Evolutionary conservation across 2,797 vertebrate species (phyloP).

Genomic region (Acipenser ruthenus): DNA sequence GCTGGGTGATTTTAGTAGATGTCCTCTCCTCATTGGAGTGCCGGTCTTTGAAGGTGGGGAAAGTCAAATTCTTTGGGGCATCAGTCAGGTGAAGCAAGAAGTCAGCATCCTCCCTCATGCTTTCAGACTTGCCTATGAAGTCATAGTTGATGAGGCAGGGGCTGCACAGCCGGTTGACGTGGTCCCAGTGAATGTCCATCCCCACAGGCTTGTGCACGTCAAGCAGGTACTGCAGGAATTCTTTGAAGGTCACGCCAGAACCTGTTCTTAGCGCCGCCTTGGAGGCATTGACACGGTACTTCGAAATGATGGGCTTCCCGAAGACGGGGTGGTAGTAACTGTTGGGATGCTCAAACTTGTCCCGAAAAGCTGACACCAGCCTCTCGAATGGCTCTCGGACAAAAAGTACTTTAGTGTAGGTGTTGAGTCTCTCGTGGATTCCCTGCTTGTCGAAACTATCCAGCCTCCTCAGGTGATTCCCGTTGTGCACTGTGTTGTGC

Average conservation of each 20-base stretch:
- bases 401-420: constrained; percentile 91
- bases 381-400: constrained; percentile 89
- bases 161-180: constrained; percentile 81
- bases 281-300: constrained; percentile 81
- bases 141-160: constrained; percentile 89
- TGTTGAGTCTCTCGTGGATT: constrained; percentile 73
- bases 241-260: constrained; percentile 79
- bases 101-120: constrained; percentile 86
- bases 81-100: constrained; percentile 71
- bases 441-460: constrained; percentile 74
- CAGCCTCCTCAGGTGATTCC: constrained; percentile 70
- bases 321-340: constrained; percentile 89
- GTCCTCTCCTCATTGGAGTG: constrained; percentile 80
- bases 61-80: constrained; percentile 77
- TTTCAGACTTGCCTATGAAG: constrained; percentile 93
- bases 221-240: constrained; percentile 87
- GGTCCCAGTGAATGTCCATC: constrained; percentile 97
- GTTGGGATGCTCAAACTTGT: constrained; percentile 95
- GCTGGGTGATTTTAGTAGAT: constrained; percentile 67
- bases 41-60: constrained; percentile 86
- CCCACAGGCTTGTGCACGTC: constrained; percentile 87
- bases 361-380: constrained; percentile 88
- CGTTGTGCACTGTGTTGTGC: constrained; percentile 79
- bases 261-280: constrained; percentile 75
- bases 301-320: constrained; percentile 86